Evolutionary conservation across 2,888 invertebrate species (phyloP), one percentile per base, ranked within the genome.

Genomic region (Clunio marinus): DNA sequence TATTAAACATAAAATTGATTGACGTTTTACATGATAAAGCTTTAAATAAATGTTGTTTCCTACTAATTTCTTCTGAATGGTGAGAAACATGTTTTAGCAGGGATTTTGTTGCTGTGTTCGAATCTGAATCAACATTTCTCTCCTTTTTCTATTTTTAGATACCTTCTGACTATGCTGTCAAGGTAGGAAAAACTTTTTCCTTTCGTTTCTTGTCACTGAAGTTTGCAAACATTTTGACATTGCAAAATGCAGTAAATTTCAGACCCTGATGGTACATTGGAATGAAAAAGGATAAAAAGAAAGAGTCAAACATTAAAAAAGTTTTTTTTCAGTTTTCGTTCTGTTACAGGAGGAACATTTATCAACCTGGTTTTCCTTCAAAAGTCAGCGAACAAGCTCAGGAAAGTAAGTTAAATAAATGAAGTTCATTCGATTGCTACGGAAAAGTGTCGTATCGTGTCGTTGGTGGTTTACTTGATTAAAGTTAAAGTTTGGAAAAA

Each of bases 11-110:
- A 25, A n/a, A 55, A 55, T 24, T 55, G 59, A 59, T 59, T 59
- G 59, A 59, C 59, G 63, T 25, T 41, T 46, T 63, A 63, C 63
- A 63, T 45, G 63, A 63, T 63, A 63, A 63, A 22, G 63, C 63
- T 63, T 45, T 63, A 63, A 63, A 63, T 45, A 51, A 51, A 5
- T 15, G 41, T 20, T 51, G 51, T 51, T 51, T 58, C 20, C n/a
- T 27, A 15, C 63, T 63, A 63, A 63, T 63, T 55, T 25, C 27
- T 22, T 41, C 22, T 46, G 20, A 41, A 63, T 63, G 22, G 24
- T 22, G 51, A 22, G 7, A 51, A 51, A 32, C 5, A 13, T 13
- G 35, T 51, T 51, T 22, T 8, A 13, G 5, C 10, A 5, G 2
- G 41, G 15, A 41, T 41, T 5, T 10, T 15, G 41, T 41, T 41